Evolutionary conservation across 53 echinoderm and acorn worm species (phyloP).

Genomic region (Hippasteria phrygiana): DNA sequence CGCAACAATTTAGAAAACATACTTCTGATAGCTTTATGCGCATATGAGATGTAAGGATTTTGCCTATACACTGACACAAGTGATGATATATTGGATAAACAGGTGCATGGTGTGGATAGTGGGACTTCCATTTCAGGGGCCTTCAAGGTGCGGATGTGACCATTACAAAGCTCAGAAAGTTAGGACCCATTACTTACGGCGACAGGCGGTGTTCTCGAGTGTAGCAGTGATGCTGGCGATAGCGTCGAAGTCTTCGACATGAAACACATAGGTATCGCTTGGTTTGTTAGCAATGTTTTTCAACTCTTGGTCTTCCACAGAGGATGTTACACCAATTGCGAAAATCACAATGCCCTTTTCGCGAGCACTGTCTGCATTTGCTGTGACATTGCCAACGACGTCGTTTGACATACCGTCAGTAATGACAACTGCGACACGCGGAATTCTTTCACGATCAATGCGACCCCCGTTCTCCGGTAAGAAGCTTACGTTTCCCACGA

Average conservation of each 20-base stretch:
- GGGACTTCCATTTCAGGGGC: too few relatives aligned
- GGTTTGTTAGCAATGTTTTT: conserved; percentile 23
- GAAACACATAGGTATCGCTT: conserved; percentile 25
- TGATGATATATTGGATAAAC: too few relatives aligned
- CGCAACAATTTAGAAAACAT: too few relatives aligned
- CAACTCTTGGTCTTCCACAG: background rate
- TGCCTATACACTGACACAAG: too few relatives aligned
- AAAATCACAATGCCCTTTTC: conserved; percentile 2
- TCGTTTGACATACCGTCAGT: conserved; percentile 12
- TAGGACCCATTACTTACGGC: conserved; percentile 12
- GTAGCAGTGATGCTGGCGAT: conserved; percentile 15
- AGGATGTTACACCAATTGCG: conserved; percentile 14
- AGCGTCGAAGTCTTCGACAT: conserved; percentile 18
- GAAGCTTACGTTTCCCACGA: background rate
- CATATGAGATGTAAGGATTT: too few relatives aligned
- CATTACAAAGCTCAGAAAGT: background rate
- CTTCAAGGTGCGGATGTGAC: too few relatives aligned
- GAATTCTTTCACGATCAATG: background rate
- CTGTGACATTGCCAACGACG: background rate
- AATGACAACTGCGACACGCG: conserved; percentile 6
- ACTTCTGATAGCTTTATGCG: too few relatives aligned
- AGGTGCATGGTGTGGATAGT: too few relatives aligned
- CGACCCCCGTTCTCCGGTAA: background rate
- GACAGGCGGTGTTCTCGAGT: conserved; percentile 1
- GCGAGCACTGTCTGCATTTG: background rate